Conservation (phyloP, 2,888 invertebrate genomes). For the Agrochola lota region DNA sequence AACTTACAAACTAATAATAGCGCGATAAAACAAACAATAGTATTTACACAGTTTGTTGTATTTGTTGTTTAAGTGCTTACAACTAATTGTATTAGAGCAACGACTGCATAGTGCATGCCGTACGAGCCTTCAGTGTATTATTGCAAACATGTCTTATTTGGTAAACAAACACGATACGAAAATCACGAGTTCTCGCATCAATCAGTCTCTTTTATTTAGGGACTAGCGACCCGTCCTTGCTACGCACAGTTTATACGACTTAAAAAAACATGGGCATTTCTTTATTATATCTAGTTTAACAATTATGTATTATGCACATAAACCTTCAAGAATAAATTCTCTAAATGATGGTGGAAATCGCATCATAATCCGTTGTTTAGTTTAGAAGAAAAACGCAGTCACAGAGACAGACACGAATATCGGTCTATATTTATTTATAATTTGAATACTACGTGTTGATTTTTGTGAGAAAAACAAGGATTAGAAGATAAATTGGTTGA, state of each 20-base stretch:
- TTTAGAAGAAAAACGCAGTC: too few relatives aligned
- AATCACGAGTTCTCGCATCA: background rate
- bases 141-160: background rate
- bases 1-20: constrained; percentile 21
- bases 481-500: background rate
- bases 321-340: too few relatives aligned
- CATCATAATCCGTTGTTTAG: too few relatives aligned
- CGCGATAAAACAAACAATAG: constrained; percentile 52
- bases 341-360: too few relatives aligned
- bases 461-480: background rate
- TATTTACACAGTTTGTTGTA: constrained; percentile 46
- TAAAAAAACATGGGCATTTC: too few relatives aligned
- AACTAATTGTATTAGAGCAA: constrained; percentile 37
- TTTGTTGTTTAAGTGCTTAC: constrained; percentile 43
- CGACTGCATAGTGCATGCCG: background rate
- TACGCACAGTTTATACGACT: too few relatives aligned
- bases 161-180: background rate
- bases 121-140: background rate
- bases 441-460: too few relatives aligned
- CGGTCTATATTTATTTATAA: background rate
- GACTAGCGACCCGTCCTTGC: too few relatives aligned
- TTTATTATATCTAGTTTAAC: too few relatives aligned
- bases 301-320: too few relatives aligned
- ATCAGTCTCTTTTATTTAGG: background rate
- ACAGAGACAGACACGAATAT: background rate